These are phyloP conservation scores for Kryphioiulus occultus DNA, from an alignment of 2,888 invertebrate species.

Conservation along the genomic window DNA sequence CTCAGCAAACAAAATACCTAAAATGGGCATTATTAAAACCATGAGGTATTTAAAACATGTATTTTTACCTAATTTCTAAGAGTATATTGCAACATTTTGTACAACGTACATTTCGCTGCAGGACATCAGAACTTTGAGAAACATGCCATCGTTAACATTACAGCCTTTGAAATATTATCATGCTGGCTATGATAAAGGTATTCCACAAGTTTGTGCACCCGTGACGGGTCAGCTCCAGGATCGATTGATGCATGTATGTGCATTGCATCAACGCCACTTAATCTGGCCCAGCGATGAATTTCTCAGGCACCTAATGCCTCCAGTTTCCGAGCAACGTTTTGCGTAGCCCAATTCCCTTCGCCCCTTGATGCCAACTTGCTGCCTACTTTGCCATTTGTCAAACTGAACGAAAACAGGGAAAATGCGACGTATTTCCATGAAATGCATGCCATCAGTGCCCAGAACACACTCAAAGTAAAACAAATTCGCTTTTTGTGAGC, in stretches of 20 bases:
- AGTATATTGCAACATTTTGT: too few relatives aligned
- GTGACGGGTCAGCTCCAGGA: too few relatives aligned
- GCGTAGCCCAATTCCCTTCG: not conserved
- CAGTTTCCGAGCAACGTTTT: not conserved
- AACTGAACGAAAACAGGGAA: not conserved
- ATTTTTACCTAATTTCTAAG: too few relatives aligned
- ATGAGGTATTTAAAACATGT: too few relatives aligned
- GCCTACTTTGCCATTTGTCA: not conserved
- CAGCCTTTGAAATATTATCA: too few relatives aligned
- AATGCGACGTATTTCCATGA: not conserved
- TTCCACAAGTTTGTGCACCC: too few relatives aligned
- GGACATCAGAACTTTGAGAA: too few relatives aligned
- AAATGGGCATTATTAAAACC: too few relatives aligned
- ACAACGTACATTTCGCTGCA: too few relatives aligned
- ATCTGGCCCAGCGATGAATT: not conserved
- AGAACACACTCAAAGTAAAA: not conserved
- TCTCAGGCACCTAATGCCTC: not conserved
- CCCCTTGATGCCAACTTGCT: not conserved
- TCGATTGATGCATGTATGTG: not conserved
- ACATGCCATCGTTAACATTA: too few relatives aligned
- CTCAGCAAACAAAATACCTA: too few relatives aligned
- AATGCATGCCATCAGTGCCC: not conserved
- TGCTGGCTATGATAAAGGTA: too few relatives aligned
- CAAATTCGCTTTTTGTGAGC: not conserved
- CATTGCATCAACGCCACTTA: not conserved